phyloP scores from a whole-genome alignment of 2,888 invertebrate species.

The Sericinus montela region DNA sequence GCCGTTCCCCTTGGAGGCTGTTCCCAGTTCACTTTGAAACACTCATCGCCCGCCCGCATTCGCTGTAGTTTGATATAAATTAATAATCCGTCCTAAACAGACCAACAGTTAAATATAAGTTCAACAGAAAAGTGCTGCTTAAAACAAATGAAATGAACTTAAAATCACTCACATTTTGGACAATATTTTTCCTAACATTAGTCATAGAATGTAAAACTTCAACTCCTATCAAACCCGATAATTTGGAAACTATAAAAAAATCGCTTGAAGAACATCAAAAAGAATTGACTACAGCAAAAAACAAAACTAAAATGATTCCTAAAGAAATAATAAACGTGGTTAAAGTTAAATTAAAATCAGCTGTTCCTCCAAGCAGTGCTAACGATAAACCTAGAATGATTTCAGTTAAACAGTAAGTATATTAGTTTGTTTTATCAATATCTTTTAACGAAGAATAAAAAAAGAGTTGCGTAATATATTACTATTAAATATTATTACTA shows the following conservation, averaged over 20 bases:
- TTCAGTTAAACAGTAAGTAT: constrained; percentile 48
- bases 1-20: constrained; percentile 11
- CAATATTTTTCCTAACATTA: neutral
- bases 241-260: constrained; percentile 44
- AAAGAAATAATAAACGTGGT: constrained; percentile 50
- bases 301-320: constrained; percentile 42
- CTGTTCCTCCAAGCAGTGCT: constrained; percentile 28
- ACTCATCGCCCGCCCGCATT: constrained; percentile 6
- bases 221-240: constrained; percentile 1
- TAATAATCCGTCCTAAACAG: neutral
- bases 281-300: constrained; percentile 37
- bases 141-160: neutral
- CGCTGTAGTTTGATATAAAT: neutral
- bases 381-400: constrained; percentile 39
- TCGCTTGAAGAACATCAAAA: constrained; percentile 49
- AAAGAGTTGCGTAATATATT: too few species aligned
- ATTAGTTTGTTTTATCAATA: neutral
- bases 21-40: constrained; percentile 13
- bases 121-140: neutral
- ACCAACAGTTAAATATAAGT: neutral
- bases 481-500: too few species aligned
- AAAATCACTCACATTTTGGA: neutral
- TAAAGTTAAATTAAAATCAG: constrained; percentile 38
- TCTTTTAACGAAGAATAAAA: neutral
- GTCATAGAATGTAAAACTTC: constrained; percentile 7